These are phyloP conservation scores for Luffia ferchaultella DNA, from an alignment of 2,888 invertebrate genomes.

Conservation along the genomic window DNA sequence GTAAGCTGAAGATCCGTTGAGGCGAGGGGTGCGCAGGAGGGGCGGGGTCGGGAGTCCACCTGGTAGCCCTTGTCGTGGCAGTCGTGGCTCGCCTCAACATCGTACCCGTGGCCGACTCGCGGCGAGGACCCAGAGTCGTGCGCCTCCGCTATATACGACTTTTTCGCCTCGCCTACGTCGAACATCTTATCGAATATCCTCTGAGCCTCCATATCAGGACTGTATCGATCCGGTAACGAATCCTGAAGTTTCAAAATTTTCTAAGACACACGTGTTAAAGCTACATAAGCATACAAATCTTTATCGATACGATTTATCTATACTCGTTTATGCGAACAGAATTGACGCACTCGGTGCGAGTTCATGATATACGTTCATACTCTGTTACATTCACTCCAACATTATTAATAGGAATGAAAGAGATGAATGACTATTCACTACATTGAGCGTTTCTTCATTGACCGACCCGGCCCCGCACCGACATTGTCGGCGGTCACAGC, in stretches of 20 bases:
- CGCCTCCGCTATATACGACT: conserved; percentile 46
- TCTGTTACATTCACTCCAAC: too few species aligned
- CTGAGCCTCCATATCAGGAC: conserved; percentile 64
- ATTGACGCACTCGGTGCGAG: too few species aligned
- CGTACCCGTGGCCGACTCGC: conserved; percentile 46
- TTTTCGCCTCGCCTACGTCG: conserved; percentile 55
- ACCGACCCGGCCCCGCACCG: too few species aligned
- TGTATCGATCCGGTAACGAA: conserved; percentile 62
- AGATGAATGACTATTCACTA: too few species aligned
- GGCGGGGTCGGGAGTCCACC: conserved; percentile 33
- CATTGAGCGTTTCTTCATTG: too few species aligned
- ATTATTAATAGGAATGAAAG: too few species aligned
- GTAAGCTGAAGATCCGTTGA: background rate
- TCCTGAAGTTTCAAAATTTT: conserved; percentile 59
- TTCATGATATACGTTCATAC: too few species aligned
- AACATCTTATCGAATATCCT: conserved; percentile 68
- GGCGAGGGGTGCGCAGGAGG: background rate
- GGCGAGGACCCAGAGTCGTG: conserved; percentile 52
- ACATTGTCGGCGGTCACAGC: too few species aligned
- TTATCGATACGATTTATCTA: too few species aligned
- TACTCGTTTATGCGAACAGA: too few species aligned
- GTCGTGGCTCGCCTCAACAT: conserved; percentile 56
- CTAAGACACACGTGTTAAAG: background rate
- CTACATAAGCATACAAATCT: background rate
- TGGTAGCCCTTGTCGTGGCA: conserved; percentile 59